Evolutionary conservation across 1,140 invertebrate species (phyloP), one percentile per base, ranked within the genome.

Genomic region (Helicoverpa zea): DNA sequence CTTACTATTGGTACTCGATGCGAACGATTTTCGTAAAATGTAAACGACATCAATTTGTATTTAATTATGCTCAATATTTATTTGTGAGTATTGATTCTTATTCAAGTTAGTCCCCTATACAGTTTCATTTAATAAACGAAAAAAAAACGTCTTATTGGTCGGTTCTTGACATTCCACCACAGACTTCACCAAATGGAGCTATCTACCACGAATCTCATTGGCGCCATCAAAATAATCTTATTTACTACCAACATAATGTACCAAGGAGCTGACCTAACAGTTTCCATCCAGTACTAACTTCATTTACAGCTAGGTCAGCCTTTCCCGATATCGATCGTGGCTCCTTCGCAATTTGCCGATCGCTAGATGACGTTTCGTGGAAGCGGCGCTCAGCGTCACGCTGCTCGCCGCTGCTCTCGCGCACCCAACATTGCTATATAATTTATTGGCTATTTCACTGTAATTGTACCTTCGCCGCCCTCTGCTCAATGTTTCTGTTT

Each of bases 371-470:
- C 88, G 88, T 86, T 93, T 92, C 92, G 90, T 85, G 88, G 92
- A 93, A 93, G 84, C 88, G 73, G 83, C 81, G 80, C 58, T 16
- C 80, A 52, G 56, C 88, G 87, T 91, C 90, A 92, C 90, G 90
- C 88, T 86, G 87, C 86, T 86, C 90, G 81, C 83, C 90, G 90
- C 88, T 86, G 87, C 86, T 86, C 90, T 81, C 83, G 89, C 88
- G 85, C 89, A 86, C 80, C 83, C 58, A 61, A 73, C 81, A 86
- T 88, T 87, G 82, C 84, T 88, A 80, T 88, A 84, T 91, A 90
- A 93, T 93, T 92, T 93, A 92, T 93, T 89, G 85, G 83, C 89
- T 90, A 93, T 92, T 92, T 92, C 87, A 74, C 81, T 79, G 92
- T 93, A 93, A 93, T 93, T 92, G 91, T 84, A 91, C 87, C 88